Base-by-base conservation (phyloP, 35 echinoderm and acorn worm species). In the Patiria miniata region DNA sequence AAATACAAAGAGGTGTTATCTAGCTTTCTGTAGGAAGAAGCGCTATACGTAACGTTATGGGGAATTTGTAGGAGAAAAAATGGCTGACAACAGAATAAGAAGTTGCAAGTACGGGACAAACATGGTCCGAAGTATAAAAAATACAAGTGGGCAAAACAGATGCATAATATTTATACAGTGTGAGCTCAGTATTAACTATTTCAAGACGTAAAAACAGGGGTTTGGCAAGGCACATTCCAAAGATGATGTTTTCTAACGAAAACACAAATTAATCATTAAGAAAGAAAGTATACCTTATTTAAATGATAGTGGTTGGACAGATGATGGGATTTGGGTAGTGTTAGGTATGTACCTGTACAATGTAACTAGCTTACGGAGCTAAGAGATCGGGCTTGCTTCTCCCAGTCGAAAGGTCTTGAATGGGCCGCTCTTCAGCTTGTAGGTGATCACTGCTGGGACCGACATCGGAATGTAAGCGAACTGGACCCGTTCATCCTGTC, bases 391-490 rank as follows among this genome's bases (percentile, higher is more conserved):
- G 57, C 19, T 60, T 60, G 57, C 57, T 60, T 60, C 57, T 26
- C 57, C 0, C 5, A 60, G 57, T 26, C 17, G 57, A 50, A 83
- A 83, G 21, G 47, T 36, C 37, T 83, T 83, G 36, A 30, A 83
- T 32, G 23, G 47, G 26, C 80, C 80, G 29, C 54, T 54, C 54
- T 52, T 52, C 12, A n/a, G 32, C 33, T 83, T 83, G 54, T 54
- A 83, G 50, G 22, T 17, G 8, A 83, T 83, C 1, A 83, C 47
- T 54, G 51, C 42, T 21, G 80, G 80, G 23, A 83, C 42, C 5
- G 42, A 53, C 22, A 30, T 19, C 16, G 80, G 80, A 12, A 83
- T 53, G 37, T 30, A 82, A 2, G 80, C 80, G 17, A 29, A 82
- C 44, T 82, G 21, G 14, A 82, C 80, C 10, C 28, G 17, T 82